Evolutionary conservation across 2,888 invertebrate genomes (phyloP).

Genomic region (Microplitis manilae): DNA sequence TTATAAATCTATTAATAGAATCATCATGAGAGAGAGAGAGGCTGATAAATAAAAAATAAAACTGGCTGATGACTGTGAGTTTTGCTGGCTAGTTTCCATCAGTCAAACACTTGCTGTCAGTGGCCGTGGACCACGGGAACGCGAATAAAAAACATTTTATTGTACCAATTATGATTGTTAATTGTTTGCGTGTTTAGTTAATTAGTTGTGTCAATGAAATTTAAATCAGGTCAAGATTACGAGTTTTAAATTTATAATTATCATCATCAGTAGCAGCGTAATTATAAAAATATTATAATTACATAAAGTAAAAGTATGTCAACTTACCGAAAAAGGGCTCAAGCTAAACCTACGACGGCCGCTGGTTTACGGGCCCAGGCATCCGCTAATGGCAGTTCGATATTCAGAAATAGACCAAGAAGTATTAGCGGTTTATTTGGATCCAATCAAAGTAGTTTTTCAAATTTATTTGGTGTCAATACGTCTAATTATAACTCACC

Average conservation of each 20-base stretch:
- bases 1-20: slow-evolving; percentile 50
- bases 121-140: slow-evolving; percentile 44
- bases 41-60: slow-evolving; percentile 53
- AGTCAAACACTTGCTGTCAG: slow-evolving; percentile 69
- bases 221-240: neutral
- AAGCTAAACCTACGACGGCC: slow-evolving; percentile 68
- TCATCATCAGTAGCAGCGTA: too few species aligned
- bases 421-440: slow-evolving; percentile 65
- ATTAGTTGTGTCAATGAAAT: slow-evolving; percentile 6
- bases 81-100: slow-evolving; percentile 60
- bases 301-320: slow-evolving; percentile 59
- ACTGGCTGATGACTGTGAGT: slow-evolving; percentile 63
- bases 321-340: slow-evolving; percentile 67
- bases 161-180: slow-evolving; percentile 13
- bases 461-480: slow-evolving; percentile 61
- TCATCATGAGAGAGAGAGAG: slow-evolving; percentile 14
- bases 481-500: slow-evolving; percentile 60
- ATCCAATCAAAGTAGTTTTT: slow-evolving; percentile 63
- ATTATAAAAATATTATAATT: neutral
- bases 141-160: neutral
- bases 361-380: slow-evolving; percentile 69
- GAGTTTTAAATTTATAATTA: neutral
- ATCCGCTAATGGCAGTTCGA: slow-evolving; percentile 70
- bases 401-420: slow-evolving; percentile 67
- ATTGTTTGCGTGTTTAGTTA: slow-evolving; percentile 13